Evolutionary conservation across 2,797 vertebrate species (phyloP).

Genomic region (Paguma larvata): DNA sequence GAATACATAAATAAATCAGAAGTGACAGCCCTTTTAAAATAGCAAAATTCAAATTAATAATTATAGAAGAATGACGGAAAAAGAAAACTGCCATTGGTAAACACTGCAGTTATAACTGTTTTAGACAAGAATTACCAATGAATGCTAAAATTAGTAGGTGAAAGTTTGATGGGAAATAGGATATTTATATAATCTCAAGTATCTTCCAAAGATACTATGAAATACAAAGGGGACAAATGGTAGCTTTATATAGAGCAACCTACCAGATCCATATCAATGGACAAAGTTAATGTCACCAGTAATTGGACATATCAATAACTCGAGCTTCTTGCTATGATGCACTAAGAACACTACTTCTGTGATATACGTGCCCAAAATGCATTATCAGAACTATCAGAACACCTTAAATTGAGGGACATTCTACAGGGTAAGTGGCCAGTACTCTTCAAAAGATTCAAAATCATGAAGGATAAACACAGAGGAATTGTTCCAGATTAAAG

Average conservation of each 20-base stretch:
- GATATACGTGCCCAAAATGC: background rate
- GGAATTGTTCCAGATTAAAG: background rate
- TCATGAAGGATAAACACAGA: background rate
- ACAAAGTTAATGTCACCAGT: background rate
- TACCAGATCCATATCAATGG: background rate
- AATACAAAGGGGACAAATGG: background rate
- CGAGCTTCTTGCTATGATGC: background rate
- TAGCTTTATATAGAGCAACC: background rate
- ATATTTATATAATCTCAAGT: background rate
- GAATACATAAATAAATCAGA: constrained; percentile 18
- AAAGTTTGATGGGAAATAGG: background rate
- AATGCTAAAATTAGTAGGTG: background rate
- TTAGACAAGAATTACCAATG: background rate
- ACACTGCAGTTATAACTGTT: background rate
- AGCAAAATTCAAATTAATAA: background rate
- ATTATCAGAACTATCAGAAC: background rate
- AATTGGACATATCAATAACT: background rate
- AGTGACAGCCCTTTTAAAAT: background rate
- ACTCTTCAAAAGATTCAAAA: background rate
- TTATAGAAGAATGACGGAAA: background rate
- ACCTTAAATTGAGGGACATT: background rate
- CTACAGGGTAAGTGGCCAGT: background rate
- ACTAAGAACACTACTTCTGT: background rate
- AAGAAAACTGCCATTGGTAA: background rate
- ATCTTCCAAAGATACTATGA: background rate